These are phyloP conservation scores for Lottia scabra DNA, from an alignment of 2,888 invertebrate genomes.

Conservation along the genomic window DNA sequence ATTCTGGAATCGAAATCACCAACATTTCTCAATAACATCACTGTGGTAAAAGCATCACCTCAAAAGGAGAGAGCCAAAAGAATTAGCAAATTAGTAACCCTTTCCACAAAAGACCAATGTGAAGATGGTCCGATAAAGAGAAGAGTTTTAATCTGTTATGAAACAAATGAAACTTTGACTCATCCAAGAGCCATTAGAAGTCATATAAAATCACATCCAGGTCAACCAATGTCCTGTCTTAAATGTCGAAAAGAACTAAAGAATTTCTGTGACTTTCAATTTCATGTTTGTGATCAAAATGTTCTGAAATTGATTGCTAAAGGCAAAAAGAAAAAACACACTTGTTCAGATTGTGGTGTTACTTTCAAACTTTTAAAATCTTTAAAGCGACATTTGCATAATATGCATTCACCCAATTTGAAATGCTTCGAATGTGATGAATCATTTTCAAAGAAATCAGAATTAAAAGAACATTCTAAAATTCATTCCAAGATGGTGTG, in stretches of 20 bases:
- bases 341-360: constrained; percentile 11
- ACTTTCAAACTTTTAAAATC: background rate
- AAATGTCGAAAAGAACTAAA: constrained; percentile 18
- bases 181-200: constrained; percentile 22
- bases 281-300: constrained; percentile 18
- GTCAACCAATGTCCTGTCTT: constrained; percentile 19
- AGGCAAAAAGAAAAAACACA: background rate
- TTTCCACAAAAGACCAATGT: too few relatives aligned
- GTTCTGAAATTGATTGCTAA: background rate
- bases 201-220: constrained; percentile 20
- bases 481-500: constrained; percentile 54
- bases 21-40: too few relatives aligned
- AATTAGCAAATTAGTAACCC: too few relatives aligned
- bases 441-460: constrained; percentile 47
- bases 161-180: constrained; percentile 17
- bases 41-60: too few relatives aligned
- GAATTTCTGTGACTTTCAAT: constrained; percentile 17
- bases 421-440: constrained; percentile 54
- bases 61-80: too few relatives aligned
- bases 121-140: too few relatives aligned
- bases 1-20: too few relatives aligned
- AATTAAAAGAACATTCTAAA: constrained; percentile 51
- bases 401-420: background rate
- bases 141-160: constrained; percentile 8
- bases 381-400: background rate